Percentiles rank a stretch among this genome's conserved stretches.
Conservation (phyloP, 2,888 invertebrate genomes). For the Eupithecia vulgata region DNA sequence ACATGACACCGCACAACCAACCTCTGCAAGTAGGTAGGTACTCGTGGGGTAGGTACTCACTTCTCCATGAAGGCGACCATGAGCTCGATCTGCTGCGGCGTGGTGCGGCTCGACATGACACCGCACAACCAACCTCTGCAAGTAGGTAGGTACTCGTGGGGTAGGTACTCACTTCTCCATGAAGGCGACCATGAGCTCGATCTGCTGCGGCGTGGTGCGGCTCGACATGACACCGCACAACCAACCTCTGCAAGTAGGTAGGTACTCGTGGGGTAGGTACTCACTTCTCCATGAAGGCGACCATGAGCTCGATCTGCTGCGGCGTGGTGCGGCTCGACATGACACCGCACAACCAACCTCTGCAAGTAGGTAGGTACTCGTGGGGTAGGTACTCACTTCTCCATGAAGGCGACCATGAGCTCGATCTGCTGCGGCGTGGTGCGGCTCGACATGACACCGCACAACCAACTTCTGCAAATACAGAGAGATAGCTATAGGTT, state of each 20-base stretch:
- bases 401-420: conserved; percentile 20
- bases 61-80: conserved; percentile 23
- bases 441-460: neutral
- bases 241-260: no score
- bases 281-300: conserved; percentile 24
- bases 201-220: conserved; percentile 17
- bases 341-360: neutral
- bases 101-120: conserved; percentile 8
- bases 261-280: neutral
- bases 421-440: conserved; percentile 17
- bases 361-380: no score
- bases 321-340: conserved; percentile 7
- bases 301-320: conserved; percentile 15
- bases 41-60: conserved; percentile 8
- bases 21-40: no score
- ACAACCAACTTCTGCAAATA: no score
- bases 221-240: neutral
- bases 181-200: conserved; percentile 14
- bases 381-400: conserved; percentile 15
- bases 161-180: conserved; percentile 24
- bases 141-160: neutral
- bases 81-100: conserved; percentile 9
- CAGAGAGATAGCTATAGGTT: no score
- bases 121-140: no score
- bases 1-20: no score